A percentile compares a stretch with the other conserved stretches of the same genome.
These are phyloP conservation scores for Eristalinus aeneus DNA, from an alignment of 2,888 invertebrate genomes.

Conservation along the genomic window DNA sequence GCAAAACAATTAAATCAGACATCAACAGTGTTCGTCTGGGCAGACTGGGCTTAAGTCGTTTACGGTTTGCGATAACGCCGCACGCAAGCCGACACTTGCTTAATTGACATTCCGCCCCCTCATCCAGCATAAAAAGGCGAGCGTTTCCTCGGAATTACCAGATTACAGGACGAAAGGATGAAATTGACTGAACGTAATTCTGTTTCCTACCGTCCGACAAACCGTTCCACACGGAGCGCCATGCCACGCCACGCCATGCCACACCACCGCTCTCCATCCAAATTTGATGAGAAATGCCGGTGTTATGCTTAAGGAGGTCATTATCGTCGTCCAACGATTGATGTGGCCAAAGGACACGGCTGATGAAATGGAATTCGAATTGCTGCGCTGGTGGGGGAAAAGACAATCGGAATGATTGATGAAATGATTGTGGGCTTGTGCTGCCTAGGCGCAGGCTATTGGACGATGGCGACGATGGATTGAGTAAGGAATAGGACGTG, in stretches of 20 bases:
- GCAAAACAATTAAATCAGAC: not conserved
- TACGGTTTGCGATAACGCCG: not conserved
- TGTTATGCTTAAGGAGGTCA: not conserved
- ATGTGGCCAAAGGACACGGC: not conserved
- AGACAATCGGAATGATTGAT: too few relatives aligned
- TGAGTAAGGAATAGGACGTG: too few relatives aligned
- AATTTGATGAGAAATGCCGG: not conserved
- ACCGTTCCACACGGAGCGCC: not conserved
- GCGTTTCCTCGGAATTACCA: too few relatives aligned
- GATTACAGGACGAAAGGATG: too few relatives aligned
- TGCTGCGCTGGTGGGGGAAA: not conserved
- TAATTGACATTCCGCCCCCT: not conserved
- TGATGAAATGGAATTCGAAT: not conserved
- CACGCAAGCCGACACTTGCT: not conserved
- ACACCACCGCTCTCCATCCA: too few relatives aligned
- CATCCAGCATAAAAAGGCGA: not conserved
- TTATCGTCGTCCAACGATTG: not conserved
- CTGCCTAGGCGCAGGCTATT: not conserved
- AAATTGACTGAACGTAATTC: conserved; percentile 25
- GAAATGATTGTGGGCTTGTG: not conserved
- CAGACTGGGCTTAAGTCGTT: not conserved
- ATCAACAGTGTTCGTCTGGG: not conserved
- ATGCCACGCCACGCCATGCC: too few relatives aligned
- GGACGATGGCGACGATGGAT: not conserved
- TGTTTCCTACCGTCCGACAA: not conserved